Conservation (phyloP, 2,113 vertebrate species). For the Psammodynastes pulverulentus region DNA sequence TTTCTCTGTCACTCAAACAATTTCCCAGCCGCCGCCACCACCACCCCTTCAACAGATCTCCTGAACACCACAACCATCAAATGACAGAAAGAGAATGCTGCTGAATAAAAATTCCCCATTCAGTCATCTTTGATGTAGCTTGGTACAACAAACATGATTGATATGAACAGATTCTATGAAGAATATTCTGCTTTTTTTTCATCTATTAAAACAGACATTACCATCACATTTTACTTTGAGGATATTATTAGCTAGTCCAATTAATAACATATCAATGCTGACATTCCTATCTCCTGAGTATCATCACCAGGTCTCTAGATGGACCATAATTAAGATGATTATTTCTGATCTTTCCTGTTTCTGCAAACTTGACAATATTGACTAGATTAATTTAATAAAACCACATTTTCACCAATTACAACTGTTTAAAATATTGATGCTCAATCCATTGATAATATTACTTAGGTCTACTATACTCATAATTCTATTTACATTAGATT, state of each 20-base stretch:
- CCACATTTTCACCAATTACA: background rate
- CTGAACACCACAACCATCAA: background rate
- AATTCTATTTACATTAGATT: background rate
- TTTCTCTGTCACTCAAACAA: constrained; percentile 7
- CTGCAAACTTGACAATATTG: constrained; percentile 13
- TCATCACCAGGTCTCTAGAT: constrained; percentile 21
- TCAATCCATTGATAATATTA: background rate
- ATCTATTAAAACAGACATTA: constrained; percentile 18
- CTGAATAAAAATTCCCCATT: constrained; percentile 15
- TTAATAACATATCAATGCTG: constrained; percentile 24
- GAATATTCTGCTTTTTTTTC: constrained; percentile 11
- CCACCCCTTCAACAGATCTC: constrained; percentile 11
- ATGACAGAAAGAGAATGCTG: constrained; percentile 4
- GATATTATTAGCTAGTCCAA: constrained; percentile 1
- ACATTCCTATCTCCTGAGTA: constrained; percentile 25
- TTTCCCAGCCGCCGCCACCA: background rate
- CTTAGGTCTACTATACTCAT: background rate
- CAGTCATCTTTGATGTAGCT: constrained; percentile 29
- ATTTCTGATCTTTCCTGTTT: constrained; percentile 20
- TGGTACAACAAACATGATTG: constrained; percentile 3
- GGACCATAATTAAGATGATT: constrained; percentile 32
- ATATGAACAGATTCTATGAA: constrained; percentile 7
- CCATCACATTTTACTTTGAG: constrained; percentile 14
- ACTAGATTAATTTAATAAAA: constrained; percentile 26
- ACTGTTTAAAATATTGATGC: background rate